A percentile compares a stretch with the other conserved stretches of the same genome.
Evolutionary conservation across 2,888 invertebrate genomes (phyloP).

Genomic region (Lordiphosa andalusiaca): DNA sequence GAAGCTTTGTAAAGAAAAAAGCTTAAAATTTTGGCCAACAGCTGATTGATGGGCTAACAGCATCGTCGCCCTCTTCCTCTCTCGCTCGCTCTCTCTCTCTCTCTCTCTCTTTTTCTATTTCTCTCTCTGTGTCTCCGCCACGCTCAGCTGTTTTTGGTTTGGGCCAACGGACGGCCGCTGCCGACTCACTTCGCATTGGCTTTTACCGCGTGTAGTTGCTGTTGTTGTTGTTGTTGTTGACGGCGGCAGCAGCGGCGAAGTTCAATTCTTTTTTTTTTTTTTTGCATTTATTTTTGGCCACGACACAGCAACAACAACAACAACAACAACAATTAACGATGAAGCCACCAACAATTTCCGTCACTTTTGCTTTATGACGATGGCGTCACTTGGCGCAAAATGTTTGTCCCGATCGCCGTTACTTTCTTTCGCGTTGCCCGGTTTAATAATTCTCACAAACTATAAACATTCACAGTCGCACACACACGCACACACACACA

Average conservation of each 20-base stretch:
- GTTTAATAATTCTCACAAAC: constrained; percentile 19
- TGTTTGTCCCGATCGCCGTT: constrained; percentile 18
- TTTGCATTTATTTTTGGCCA: constrained; percentile 63
- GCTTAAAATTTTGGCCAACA: constrained; percentile 6
- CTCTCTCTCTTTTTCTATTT: too few species aligned
- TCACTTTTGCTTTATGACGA: constrained; percentile 56
- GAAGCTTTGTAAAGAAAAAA: not conserved
- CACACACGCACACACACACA: constrained; percentile 33
- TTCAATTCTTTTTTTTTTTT: constrained; percentile 37
- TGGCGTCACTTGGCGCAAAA: constrained; percentile 40
- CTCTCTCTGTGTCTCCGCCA: constrained; percentile 3
- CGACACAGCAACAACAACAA: constrained; percentile 36
- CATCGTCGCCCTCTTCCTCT: constrained; percentile 6
- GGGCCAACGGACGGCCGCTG: constrained; percentile 19
- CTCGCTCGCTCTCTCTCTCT: not conserved
- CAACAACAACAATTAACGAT: constrained; percentile 1
- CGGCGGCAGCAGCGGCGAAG: not conserved
- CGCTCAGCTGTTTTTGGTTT: constrained; percentile 21
- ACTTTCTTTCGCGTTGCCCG: constrained; percentile 15
- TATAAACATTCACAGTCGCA: constrained; percentile 29
- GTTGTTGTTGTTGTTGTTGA: constrained; percentile 16
- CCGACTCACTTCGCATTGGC: constrained; percentile 25
- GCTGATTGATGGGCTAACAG: constrained; percentile 26
- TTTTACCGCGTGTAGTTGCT: constrained; percentile 42
- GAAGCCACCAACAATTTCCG: constrained; percentile 43